Evolutionary conservation across 2,113 vertebrate genomes (phyloP).

Genomic region (Phalacrocorax aristotelis): DNA sequence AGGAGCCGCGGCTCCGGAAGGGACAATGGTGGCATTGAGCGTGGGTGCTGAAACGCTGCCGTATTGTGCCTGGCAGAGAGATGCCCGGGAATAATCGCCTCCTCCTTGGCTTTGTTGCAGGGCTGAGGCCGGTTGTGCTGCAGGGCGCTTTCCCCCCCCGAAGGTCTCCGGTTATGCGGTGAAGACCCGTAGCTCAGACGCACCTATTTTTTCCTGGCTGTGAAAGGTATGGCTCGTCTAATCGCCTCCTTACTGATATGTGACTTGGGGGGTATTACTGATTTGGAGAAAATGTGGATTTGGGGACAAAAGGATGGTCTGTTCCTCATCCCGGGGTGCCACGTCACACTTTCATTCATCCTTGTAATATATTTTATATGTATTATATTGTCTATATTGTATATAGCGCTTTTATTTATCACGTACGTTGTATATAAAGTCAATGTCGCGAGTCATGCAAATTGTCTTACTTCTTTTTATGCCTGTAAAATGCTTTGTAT

Average conservation of each 20-base stretch:
- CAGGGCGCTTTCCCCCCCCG: background rate
- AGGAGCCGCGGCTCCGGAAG: background rate
- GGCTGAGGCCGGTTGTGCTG: background rate
- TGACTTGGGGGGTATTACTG: fast-evolving
- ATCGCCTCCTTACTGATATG: fast-evolving
- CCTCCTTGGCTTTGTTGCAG: slow-evolving; percentile 55
- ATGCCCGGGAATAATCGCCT: slow-evolving; percentile 20
- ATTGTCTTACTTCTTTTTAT: fast-evolving
- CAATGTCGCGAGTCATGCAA: fast-evolving
- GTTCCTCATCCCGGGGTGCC: fast-evolving
- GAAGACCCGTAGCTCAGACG: background rate
- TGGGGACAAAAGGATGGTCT: background rate
- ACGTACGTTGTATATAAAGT: fast-evolving
- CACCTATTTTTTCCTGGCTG: slow-evolving; percentile 23
- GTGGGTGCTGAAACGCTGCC: background rate
- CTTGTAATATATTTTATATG: background rate
- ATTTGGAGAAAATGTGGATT: background rate
- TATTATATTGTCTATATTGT: background rate
- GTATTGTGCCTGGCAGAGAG: slow-evolving; percentile 64
- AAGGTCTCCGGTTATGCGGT: slow-evolving; percentile 4
- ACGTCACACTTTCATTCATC: fast-evolving
- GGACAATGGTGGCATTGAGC: slow-evolving; percentile 52
- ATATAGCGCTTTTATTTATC: background rate
- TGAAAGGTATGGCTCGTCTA: background rate
- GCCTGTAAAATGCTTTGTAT: background rate